Conservation (phyloP, 2,797 vertebrate genomes). For the Pipistrellus pygmaeus region DNA sequence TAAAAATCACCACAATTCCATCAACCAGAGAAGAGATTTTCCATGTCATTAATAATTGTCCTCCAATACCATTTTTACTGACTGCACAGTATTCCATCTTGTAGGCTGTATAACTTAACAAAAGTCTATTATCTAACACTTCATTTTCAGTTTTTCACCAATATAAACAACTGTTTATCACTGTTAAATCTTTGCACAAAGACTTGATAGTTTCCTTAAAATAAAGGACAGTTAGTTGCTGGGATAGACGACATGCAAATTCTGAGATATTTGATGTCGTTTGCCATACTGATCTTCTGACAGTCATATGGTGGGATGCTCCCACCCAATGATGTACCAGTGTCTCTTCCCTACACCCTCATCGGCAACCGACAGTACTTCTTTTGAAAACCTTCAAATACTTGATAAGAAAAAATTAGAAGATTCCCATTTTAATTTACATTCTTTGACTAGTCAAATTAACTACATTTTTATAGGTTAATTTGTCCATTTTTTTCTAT, state of each 20-base stretch:
- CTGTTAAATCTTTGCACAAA: not conserved
- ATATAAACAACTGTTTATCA: not conserved
- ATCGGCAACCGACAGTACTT: not conserved
- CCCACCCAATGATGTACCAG: not conserved
- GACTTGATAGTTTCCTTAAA: slow-evolving; percentile 50
- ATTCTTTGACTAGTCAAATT: not conserved
- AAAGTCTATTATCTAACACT: not conserved
- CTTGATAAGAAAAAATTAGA: not conserved
- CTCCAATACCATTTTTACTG: not conserved
- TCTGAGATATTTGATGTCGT: not conserved
- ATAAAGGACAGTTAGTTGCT: not conserved
- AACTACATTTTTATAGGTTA: not conserved
- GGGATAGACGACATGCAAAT: not conserved
- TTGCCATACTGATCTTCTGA: not conserved
- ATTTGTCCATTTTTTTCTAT: not conserved
- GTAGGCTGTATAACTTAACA: not conserved
- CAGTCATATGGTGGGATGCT: not conserved
- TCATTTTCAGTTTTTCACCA: slow-evolving; percentile 49
- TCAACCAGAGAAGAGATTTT: not conserved
- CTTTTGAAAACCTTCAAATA: slow-evolving; percentile 43
- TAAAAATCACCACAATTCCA: not conserved
- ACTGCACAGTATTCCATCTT: not conserved
- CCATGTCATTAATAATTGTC: not conserved
- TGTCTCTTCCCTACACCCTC: not conserved
- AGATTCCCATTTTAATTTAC: slow-evolving; percentile 31